These are phyloP conservation scores for Leptodactylus fuscus DNA, from an alignment of 2,113 vertebrate genomes.

Conservation along the genomic window DNA sequence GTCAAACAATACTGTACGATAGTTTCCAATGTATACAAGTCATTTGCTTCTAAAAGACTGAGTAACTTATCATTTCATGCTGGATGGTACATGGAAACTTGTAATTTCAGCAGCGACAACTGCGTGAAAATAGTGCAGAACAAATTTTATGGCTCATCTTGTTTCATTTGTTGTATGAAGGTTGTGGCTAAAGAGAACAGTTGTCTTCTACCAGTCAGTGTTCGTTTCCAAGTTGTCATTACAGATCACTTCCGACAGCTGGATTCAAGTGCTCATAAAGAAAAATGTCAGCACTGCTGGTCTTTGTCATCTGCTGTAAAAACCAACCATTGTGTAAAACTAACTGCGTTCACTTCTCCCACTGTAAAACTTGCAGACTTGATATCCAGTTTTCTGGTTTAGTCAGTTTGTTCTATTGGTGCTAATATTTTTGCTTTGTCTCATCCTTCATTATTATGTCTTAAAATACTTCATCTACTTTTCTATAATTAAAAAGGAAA, in stretches of 20 bases:
- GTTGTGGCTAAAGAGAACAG: neutral
- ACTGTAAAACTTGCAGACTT: slow-evolving; percentile 6
- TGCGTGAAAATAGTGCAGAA: slow-evolving; percentile 14
- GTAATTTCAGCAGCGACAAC: neutral
- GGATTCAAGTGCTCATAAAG: slow-evolving; percentile 11
- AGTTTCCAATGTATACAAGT: neutral
- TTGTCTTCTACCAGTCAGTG: slow-evolving; percentile 33
- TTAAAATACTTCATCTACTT: slow-evolving; percentile 41
- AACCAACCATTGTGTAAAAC: slow-evolving; percentile 26
- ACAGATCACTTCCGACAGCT: slow-evolving; percentile 23
- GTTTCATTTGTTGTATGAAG: slow-evolving; percentile 33
- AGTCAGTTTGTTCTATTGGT: neutral
- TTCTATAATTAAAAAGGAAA: slow-evolving; percentile 32
- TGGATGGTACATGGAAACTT: slow-evolving; percentile 4
- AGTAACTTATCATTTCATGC: slow-evolving; percentile 6
- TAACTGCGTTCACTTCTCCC: slow-evolving; percentile 8
- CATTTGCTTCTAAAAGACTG: neutral
- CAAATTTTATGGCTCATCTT: slow-evolving; percentile 38
- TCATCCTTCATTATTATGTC: neutral
- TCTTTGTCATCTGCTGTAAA: slow-evolving; percentile 37
- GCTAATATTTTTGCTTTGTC: slow-evolving; percentile 43
- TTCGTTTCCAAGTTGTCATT: slow-evolving; percentile 36
- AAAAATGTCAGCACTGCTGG: slow-evolving; percentile 3
- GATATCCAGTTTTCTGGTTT: neutral
- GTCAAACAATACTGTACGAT: neutral